phyloP scores from a whole-genome alignment of 2,797 vertebrate species.

The Anguilla pacifica region DNA sequence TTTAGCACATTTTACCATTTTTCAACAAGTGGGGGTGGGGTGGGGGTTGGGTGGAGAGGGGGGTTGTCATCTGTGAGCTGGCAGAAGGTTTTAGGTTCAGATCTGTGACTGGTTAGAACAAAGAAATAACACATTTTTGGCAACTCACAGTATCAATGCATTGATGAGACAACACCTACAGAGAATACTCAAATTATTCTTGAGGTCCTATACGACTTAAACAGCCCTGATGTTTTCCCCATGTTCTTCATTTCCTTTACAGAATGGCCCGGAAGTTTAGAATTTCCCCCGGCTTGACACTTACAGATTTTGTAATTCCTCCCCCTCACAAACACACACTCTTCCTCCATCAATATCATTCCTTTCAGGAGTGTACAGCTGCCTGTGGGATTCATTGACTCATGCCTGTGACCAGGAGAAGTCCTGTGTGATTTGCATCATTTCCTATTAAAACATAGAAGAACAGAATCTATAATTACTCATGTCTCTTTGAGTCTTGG shows the following conservation, averaged over 20 bases:
- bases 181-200: background rate
- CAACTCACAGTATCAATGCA: background rate
- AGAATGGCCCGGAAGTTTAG: background rate
- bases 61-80: background rate
- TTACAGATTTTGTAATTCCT: background rate
- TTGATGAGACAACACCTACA: background rate
- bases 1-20: background rate
- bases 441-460: constrained; percentile 29
- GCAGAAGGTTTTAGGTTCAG: background rate
- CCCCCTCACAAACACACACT: background rate
- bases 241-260: background rate
- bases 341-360: background rate
- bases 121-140: background rate
- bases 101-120: background rate
- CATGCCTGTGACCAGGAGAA: constrained; percentile 1
- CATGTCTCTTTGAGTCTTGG: constrained; percentile 27
- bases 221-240: background rate
- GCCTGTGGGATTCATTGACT: constrained; percentile 27
- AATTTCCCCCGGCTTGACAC: background rate
- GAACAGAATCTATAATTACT: constrained; percentile 32
- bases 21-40: background rate
- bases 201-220: background rate
- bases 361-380: constrained; percentile 1
- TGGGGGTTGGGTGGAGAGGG: no score
- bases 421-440: constrained; percentile 33